A percentile compares a stretch with the other conserved stretches of the same genome.
Evolutionary conservation across 2,888 invertebrate species (phyloP).

Genomic region (Nemoura dubitans): DNA sequence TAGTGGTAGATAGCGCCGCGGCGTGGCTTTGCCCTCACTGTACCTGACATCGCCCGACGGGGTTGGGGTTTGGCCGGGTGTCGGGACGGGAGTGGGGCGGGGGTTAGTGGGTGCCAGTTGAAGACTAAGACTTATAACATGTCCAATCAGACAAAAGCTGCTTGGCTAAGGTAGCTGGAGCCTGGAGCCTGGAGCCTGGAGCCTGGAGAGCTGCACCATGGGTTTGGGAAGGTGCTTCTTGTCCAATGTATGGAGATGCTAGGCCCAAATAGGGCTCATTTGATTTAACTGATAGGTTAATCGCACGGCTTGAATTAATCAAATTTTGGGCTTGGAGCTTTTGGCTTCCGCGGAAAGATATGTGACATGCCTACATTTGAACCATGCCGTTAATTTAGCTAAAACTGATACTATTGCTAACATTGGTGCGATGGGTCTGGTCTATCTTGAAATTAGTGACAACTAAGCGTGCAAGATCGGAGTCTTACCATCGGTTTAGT

Average conservation of each 20-base stretch:
- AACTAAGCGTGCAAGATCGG: too few species aligned
- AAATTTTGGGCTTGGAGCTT: background rate
- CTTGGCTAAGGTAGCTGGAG: background rate
- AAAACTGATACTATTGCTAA: too few species aligned
- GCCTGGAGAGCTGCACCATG: too few species aligned
- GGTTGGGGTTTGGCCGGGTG: too few species aligned
- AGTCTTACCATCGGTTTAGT: too few species aligned
- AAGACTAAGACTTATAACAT: constrained; percentile 32
- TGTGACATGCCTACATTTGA: too few species aligned
- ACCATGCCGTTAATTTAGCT: too few species aligned
- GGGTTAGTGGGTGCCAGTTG: background rate
- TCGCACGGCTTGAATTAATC: background rate
- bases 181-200: background rate
- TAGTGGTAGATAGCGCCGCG: background rate
- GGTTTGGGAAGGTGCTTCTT: background rate
- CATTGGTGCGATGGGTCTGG: too few species aligned
- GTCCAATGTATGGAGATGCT: background rate
- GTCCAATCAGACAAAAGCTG: constrained; percentile 40
- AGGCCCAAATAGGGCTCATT: background rate
- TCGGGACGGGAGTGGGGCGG: background rate
- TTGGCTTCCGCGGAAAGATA: background rate
- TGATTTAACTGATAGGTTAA: background rate
- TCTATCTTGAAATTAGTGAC: too few species aligned
- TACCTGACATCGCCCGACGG: too few species aligned
- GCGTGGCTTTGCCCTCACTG: background rate